phyloP scores from a whole-genome alignment of 2,113 vertebrate species.

The Gavialis gangeticus region DNA sequence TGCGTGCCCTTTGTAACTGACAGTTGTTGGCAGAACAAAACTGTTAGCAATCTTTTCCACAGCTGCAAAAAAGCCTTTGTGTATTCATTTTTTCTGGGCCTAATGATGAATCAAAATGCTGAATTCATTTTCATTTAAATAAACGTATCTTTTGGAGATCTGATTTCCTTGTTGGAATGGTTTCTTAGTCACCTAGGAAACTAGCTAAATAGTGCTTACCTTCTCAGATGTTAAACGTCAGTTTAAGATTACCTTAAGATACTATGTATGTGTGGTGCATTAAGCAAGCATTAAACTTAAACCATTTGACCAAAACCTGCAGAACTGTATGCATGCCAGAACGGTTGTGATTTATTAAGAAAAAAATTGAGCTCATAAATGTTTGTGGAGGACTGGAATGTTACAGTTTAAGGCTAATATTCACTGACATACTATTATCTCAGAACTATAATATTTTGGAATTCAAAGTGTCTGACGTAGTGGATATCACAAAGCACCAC shows the following conservation, averaged over 20 bases:
- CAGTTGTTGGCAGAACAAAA: conserved; percentile 74
- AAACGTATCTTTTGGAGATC: background rate
- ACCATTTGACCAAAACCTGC: conserved; percentile 62
- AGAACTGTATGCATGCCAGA: conserved; percentile 49
- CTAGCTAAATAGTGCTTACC: background rate
- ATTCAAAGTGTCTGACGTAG: conserved; percentile 61
- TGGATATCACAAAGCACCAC: conserved; percentile 11
- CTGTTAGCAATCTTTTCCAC: conserved; percentile 77
- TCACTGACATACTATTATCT: conserved; percentile 54
- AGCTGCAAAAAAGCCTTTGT: conserved; percentile 76
- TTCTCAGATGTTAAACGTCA: conserved; percentile 27
- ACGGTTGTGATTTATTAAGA: conserved; percentile 66
- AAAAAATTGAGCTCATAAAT: conserved; percentile 72
- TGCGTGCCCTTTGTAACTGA: conserved; percentile 69
- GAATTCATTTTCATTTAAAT: conserved; percentile 34
- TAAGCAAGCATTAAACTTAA: conserved; percentile 25
- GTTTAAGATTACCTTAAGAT: background rate
- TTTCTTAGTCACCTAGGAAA: background rate
- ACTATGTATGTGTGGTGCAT: background rate
- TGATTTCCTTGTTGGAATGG: background rate
- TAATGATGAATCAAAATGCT: conserved; percentile 44
- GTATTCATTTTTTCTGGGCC: conserved; percentile 64
- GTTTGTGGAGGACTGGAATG: conserved; percentile 75
- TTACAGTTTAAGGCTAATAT: conserved; percentile 60
- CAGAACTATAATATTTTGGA: conserved; percentile 68